Conservation (phyloP, 2,113 vertebrate species). For the Crotalus horridus region DNA sequence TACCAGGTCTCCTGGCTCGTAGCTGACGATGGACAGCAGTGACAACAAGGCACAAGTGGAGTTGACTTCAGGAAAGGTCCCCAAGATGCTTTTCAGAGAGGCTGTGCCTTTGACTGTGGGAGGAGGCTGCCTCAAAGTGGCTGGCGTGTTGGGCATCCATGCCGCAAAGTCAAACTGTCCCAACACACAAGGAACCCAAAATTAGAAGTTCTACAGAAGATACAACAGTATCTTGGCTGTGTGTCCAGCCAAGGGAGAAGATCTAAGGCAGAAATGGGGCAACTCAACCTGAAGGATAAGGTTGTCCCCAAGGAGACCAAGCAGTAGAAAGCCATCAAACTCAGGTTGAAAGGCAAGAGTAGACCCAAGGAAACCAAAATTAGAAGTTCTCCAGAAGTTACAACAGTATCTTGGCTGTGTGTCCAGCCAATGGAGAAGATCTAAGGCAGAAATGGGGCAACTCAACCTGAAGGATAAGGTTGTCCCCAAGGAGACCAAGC, state of each 20-base stretch:
- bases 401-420: too few species aligned
- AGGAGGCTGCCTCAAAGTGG: constrained; percentile 51
- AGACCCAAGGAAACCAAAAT: not conserved
- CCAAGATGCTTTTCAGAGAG: not conserved
- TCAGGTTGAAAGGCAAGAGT: accelerated
- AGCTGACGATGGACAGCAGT: constrained; percentile 13
- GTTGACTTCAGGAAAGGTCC: constrained; percentile 3
- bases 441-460: too few species aligned
- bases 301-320: not conserved
- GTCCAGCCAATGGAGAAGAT: too few species aligned
- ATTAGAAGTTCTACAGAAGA: not conserved
- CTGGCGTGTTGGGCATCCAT: constrained; percentile 57
- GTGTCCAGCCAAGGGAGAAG: not conserved
- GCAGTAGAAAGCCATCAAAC: not conserved
- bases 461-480: too few species aligned
- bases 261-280: not conserved
- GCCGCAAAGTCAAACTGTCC: constrained; percentile 41
- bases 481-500: too few species aligned
- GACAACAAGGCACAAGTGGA: constrained; percentile 2
- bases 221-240: not conserved
- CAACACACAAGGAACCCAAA: not conserved
- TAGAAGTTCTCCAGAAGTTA: not conserved
- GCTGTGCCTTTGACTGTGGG: constrained; percentile 40
- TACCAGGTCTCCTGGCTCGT: constrained; percentile 4
- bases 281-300: not conserved